Conservation (phyloP, 2,888 invertebrate species). For the Dolichopus griseipennis region DNA sequence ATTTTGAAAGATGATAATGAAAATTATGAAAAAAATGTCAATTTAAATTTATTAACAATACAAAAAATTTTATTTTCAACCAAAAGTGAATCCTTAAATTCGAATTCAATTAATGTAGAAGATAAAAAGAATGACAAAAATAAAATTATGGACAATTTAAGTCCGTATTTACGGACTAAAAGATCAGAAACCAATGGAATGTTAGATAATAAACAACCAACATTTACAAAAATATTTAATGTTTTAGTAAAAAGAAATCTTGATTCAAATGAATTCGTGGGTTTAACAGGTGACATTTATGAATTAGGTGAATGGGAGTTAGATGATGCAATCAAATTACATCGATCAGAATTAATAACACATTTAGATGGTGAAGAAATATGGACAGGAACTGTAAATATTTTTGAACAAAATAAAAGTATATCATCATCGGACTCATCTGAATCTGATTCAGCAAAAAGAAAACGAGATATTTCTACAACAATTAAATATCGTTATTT, state of each 20-base stretch:
- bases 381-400: constrained; percentile 55
- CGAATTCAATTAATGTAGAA: no score
- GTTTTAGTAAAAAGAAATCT: constrained; percentile 45
- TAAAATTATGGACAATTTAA: not conserved
- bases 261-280: constrained; percentile 54
- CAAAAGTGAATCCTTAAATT: no score
- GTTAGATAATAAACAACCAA: constrained; percentile 26
- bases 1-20: no score
- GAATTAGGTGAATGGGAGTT: constrained; percentile 64
- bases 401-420: constrained; percentile 52
- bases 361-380: constrained; percentile 34
- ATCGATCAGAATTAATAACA: constrained; percentile 40
- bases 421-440: constrained; percentile 28
- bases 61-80: no score
- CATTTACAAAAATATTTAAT: constrained; percentile 42
- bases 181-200: not conserved
- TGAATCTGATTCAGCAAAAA: not conserved
- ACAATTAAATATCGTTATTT: constrained; percentile 59
- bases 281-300: constrained; percentile 57
- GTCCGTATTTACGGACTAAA: not conserved
- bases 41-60: no score
- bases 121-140: not conserved
- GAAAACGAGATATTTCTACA: not conserved
- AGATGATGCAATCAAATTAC: constrained; percentile 50
- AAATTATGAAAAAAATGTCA: no score